phyloP scores from a whole-genome alignment of 2,888 invertebrate species.

The Megastigmus dorsalis region DNA sequence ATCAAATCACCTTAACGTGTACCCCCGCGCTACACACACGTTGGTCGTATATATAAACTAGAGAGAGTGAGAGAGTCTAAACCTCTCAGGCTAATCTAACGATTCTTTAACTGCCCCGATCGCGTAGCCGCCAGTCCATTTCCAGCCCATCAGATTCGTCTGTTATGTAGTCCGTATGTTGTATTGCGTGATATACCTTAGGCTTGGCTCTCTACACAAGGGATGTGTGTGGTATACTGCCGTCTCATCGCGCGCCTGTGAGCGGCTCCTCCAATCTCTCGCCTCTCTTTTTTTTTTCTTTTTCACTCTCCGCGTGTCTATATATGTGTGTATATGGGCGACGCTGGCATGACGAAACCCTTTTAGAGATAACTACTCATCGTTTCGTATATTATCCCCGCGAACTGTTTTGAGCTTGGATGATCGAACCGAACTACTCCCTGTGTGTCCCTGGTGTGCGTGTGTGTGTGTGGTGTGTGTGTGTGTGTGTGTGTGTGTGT shows the following conservation, averaged over 20 bases:
- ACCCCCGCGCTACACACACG: neutral
- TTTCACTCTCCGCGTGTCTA: neutral
- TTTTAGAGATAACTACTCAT: conserved; percentile 51
- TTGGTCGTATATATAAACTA: neutral
- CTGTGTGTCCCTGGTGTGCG: too few relatives aligned
- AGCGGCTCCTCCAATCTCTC: too few relatives aligned
- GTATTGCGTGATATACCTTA: too few relatives aligned
- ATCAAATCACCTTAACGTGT: conserved; percentile 69
- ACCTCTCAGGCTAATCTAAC: conserved; percentile 57
- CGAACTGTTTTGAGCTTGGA: neutral
- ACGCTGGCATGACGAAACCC: conserved; percentile 49
- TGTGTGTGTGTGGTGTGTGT: too few relatives aligned
- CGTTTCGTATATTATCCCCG: neutral
- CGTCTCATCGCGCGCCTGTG: conserved; percentile 53
- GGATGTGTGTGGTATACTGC: conserved; percentile 50
- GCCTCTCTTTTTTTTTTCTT: conserved; percentile 18
- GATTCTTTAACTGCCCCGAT: conserved; percentile 58
- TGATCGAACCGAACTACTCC: too few relatives aligned
- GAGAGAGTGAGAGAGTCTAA: neutral
- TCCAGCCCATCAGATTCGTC: conserved; percentile 34
- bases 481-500: too few relatives aligned
- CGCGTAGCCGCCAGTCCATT: conserved; percentile 48
- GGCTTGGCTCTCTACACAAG: conserved; percentile 20
- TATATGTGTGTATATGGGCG: neutral
- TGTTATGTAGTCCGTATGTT: too few relatives aligned